Conservation (phyloP, 2,888 invertebrate genomes). For the Neoscelio sp. region DNA sequence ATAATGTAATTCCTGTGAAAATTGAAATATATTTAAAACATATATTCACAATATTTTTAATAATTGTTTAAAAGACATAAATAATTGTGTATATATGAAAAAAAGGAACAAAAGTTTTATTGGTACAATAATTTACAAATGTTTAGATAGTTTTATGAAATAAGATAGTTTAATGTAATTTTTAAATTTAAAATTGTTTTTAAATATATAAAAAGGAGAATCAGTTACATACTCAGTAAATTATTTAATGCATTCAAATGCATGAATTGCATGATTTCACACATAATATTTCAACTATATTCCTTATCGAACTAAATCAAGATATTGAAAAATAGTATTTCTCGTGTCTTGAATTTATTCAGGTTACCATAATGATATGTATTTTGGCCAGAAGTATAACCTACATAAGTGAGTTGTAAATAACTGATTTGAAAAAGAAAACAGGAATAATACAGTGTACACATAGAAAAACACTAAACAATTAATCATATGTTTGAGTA, state of each 20-base stretch:
- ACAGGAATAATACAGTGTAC: too few species aligned
- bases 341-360: conserved; percentile 37
- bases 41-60: too few species aligned
- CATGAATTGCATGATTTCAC: background rate
- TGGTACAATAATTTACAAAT: too few species aligned
- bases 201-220: too few species aligned
- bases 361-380: conserved; percentile 57
- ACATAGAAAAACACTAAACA: too few species aligned
- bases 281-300: background rate
- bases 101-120: too few species aligned
- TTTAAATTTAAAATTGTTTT: too few species aligned
- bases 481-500: too few species aligned
- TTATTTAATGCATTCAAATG: background rate
- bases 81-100: too few species aligned
- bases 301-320: background rate
- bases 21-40: background rate
- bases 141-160: too few species aligned
- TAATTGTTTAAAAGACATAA: too few species aligned
- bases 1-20: conserved; percentile 24
- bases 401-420: conserved; percentile 49
- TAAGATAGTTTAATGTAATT: too few species aligned
- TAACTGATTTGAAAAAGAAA: conserved; percentile 22
- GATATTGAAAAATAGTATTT: conserved; percentile 11
- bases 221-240: background rate
- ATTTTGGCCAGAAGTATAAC: conserved; percentile 52